A percentile compares a stretch with the other conserved stretches of the same genome.
These are phyloP conservation scores for Pangasius mekongensis DNA, from an alignment of 2,797 vertebrate genomes.

Conservation along the genomic window DNA sequence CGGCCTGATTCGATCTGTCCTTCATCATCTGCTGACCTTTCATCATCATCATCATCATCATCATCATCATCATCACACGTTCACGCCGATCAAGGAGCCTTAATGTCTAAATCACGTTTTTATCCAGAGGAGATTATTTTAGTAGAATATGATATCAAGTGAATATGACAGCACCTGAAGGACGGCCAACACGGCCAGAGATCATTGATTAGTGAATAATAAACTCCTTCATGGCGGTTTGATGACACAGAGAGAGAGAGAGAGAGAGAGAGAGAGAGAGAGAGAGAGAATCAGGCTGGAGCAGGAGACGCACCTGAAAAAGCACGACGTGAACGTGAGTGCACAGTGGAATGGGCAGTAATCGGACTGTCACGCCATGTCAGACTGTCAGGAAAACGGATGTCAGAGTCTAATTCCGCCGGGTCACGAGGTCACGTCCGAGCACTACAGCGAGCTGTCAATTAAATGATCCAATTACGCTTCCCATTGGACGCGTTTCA, in stretches of 20 bases:
- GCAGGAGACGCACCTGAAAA: conserved; percentile 34
- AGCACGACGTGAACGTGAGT: conserved; percentile 25
- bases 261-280: conserved; percentile 8
- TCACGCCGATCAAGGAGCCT: conserved; percentile 48
- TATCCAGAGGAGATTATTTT: conserved; percentile 6
- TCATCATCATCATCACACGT: conserved; percentile 45
- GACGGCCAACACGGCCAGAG: conserved; percentile 33
- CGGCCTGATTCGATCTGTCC: conserved; percentile 55
- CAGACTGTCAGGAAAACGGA: conserved; percentile 62
- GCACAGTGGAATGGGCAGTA: conserved; percentile 54
- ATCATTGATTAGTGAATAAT: conserved; percentile 50
- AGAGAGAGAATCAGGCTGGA: not conserved
- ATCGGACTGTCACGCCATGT: conserved; percentile 62
- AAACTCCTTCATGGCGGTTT: conserved; percentile 52
- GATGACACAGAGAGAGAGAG: conserved; percentile 3
- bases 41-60: conserved; percentile 50
- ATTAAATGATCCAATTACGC: conserved; percentile 68
- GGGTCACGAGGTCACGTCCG: conserved; percentile 65
- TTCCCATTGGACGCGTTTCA: conserved; percentile 65
- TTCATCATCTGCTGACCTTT: conserved; percentile 59
- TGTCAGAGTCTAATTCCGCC: conserved; percentile 63
- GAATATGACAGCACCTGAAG: conserved; percentile 45
- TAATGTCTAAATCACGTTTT: conserved; percentile 43
- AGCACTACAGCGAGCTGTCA: conserved; percentile 69
- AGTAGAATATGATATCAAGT: conserved; percentile 48